Percentiles rank a stretch among this genome's conserved stretches.
phyloP scores from a whole-genome alignment of 2,797 vertebrate genomes.

The Buphagus erythrorhynchus region DNA sequence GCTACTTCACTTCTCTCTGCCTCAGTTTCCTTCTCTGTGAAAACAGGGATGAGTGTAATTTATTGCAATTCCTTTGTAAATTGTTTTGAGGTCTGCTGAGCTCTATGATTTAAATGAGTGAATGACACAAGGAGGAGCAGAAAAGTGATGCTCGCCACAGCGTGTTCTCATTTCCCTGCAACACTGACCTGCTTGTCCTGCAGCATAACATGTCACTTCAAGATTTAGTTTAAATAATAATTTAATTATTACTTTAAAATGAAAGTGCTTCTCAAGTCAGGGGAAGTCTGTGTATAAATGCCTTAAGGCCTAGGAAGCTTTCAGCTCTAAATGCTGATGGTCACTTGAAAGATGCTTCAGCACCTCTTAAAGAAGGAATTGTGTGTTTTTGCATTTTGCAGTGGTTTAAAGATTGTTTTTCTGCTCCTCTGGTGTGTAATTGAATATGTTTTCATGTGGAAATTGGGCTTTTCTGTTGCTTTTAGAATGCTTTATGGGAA shows the following conservation, averaged over 20 bases:
- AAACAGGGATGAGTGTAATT: neutral
- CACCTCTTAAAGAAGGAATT: slow-evolving; percentile 17
- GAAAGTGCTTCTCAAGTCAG: neutral
- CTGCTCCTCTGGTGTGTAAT: neutral
- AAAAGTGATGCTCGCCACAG: neutral
- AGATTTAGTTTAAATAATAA: neutral
- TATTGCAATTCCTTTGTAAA: neutral
- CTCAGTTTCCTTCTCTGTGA: slow-evolving; percentile 18
- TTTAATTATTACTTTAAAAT: neutral
- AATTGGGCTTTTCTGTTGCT: neutral
- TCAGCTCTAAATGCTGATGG: neutral
- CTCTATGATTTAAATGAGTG: neutral
- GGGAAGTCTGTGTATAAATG: neutral
- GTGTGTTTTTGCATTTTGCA: neutral
- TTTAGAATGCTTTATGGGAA: neutral
- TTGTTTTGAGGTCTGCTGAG: neutral
- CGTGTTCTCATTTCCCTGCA: neutral
- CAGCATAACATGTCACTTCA: neutral
- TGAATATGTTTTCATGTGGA: neutral
- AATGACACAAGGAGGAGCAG: neutral
- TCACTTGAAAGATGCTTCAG: neutral
- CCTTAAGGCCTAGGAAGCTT: neutral
- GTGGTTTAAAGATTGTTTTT: neutral
- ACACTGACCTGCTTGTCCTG: neutral
- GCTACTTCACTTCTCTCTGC: neutral